Conservation (phyloP, 2,113 vertebrate species). For the Perognathus longimembris region DNA sequence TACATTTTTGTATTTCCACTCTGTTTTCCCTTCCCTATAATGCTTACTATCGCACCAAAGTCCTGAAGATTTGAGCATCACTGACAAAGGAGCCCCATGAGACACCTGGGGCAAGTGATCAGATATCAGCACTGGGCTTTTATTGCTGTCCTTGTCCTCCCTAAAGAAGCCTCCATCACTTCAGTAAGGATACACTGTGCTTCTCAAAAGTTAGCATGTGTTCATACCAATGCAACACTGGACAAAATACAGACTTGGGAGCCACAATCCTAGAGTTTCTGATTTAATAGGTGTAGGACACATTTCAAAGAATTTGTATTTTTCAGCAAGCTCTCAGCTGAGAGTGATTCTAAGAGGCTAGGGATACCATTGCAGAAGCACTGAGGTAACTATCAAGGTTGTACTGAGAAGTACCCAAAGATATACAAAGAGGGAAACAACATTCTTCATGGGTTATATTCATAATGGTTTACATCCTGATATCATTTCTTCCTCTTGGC, state of each 20-base stretch:
- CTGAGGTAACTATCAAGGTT: background rate
- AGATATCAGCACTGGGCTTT: background rate
- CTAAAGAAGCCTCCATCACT: background rate
- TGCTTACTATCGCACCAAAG: background rate
- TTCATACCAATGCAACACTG: background rate
- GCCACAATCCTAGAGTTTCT: background rate
- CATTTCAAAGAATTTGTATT: background rate
- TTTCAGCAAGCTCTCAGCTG: background rate
- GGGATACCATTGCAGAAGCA: background rate
- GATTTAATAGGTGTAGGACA: background rate
- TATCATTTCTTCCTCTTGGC: background rate
- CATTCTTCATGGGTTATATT: background rate
- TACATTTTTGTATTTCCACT: background rate
- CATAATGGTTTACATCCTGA: background rate
- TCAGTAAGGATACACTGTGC: background rate
- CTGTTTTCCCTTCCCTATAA: background rate
- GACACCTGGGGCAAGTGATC: background rate
- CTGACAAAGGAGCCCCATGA: background rate
- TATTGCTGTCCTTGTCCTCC: background rate
- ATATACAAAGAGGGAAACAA: background rate
- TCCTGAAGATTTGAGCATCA: background rate
- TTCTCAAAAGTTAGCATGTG: background rate
- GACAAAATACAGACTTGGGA: background rate
- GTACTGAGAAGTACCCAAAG: background rate
- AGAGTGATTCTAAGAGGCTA: background rate